These are phyloP conservation scores for Dascillus cervinus DNA, from an alignment of 2,888 invertebrate genomes.

Conservation along the genomic window DNA sequence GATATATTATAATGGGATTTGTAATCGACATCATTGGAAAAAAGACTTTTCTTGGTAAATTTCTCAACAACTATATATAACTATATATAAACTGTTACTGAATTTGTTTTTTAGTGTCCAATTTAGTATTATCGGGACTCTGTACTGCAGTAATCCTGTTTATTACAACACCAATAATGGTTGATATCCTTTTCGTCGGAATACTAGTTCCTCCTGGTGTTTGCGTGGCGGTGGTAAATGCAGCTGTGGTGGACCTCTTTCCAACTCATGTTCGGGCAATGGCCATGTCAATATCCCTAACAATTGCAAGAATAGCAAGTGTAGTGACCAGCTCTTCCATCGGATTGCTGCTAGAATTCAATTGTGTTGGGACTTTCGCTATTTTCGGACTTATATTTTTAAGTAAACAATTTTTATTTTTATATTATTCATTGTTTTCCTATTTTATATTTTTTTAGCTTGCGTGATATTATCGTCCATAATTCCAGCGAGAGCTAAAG, in stretches of 20 bases:
- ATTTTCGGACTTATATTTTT: no score
- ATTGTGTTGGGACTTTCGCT: constrained; percentile 22
- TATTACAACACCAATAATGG: constrained; percentile 18
- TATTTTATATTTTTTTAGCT: no score
- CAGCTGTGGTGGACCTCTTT: constrained; percentile 35
- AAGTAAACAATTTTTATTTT: no score
- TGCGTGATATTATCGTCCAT: no score
- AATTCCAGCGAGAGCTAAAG: no score
- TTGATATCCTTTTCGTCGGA: constrained; percentile 24
- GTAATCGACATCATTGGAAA: constrained; percentile 17
- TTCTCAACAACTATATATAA: no score
- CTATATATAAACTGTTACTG: no score
- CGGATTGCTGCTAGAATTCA: constrained; percentile 52
- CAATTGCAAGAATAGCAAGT: constrained; percentile 57
- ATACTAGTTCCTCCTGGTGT: constrained; percentile 25
- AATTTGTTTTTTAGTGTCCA: constrained; percentile 9
- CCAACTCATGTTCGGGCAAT: constrained; percentile 47
- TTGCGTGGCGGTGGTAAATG: constrained; percentile 24
- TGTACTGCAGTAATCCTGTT: constrained; percentile 7
- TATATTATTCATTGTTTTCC: no score
- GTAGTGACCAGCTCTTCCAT: constrained; percentile 56
- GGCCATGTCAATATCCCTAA: constrained; percentile 56
- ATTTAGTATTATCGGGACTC: constrained; percentile 7
- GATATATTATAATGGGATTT: constrained; percentile 15
- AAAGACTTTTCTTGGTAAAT: constrained; percentile 18